Conservation (phyloP, 2,113 vertebrate species). For the Lonchura striata region DNA sequence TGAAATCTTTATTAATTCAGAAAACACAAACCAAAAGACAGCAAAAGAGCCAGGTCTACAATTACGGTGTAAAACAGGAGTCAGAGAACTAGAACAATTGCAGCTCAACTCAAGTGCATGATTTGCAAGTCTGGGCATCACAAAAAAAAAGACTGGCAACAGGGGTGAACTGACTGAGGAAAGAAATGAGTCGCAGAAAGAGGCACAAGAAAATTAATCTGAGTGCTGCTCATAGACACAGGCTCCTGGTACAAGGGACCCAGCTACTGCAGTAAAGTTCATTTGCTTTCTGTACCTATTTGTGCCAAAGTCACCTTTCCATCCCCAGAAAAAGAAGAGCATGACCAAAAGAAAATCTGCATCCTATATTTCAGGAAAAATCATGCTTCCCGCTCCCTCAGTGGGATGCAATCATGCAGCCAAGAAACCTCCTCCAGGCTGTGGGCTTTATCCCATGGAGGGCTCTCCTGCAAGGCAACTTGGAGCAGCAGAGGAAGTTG, state of each 20-base stretch:
- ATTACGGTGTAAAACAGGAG: not conserved
- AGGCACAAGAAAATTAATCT: not conserved
- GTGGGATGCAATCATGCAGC: conserved; percentile 54
- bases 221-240: not conserved
- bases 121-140: not conserved
- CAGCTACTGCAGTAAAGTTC: not conserved
- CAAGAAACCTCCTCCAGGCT: conserved; percentile 56
- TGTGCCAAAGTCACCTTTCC: conserved; percentile 47
- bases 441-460: conserved; percentile 10
- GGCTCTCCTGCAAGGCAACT: conserved; percentile 56
- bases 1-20: not conserved
- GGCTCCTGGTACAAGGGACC: not conserved
- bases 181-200: not conserved
- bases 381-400: conserved; percentile 57
- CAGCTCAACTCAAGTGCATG: not conserved
- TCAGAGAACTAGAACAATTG: not conserved
- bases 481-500: conserved; percentile 62
- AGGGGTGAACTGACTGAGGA: not conserved
- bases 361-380: conserved; percentile 74
- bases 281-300: not conserved
- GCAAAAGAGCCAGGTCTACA: not conserved
- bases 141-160: not conserved
- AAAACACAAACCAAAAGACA: not conserved
- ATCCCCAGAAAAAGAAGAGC: conserved; percentile 10
- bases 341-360: conserved; percentile 68